Conservation (phyloP, 1,140 invertebrate species). For the Drosophila teissieri region DNA sequence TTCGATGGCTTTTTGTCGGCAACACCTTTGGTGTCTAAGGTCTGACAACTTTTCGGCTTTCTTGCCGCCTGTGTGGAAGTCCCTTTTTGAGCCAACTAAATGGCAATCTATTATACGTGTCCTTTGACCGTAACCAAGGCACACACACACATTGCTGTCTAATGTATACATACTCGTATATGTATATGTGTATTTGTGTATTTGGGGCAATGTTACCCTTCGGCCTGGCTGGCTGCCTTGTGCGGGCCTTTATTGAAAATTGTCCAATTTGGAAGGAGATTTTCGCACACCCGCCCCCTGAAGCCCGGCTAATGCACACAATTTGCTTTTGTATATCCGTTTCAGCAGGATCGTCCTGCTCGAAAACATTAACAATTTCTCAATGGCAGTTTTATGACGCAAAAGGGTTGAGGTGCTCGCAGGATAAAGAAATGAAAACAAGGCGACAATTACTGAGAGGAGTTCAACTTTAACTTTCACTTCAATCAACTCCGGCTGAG, state of each 20-base stretch:
- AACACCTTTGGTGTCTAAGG: slow-evolving; percentile 28
- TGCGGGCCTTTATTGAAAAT: slow-evolving; percentile 63
- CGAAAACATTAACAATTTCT: slow-evolving; percentile 69
- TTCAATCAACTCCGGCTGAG: slow-evolving; percentile 56
- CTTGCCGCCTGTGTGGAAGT: slow-evolving; percentile 23
- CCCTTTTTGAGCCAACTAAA: slow-evolving; percentile 58
- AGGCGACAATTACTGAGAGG: slow-evolving; percentile 48
- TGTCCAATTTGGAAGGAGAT: slow-evolving; percentile 46
- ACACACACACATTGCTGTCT: not conserved
- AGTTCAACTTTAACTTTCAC: slow-evolving; percentile 66
- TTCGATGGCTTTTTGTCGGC: not conserved
- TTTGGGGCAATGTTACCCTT: slow-evolving; percentile 67
- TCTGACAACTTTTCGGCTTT: slow-evolving; percentile 58
- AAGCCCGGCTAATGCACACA: slow-evolving; percentile 61
- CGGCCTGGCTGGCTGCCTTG: slow-evolving; percentile 53
- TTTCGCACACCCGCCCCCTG: slow-evolving; percentile 5
- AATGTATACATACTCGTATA: too few species aligned
- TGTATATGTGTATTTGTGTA: slow-evolving; percentile 1
- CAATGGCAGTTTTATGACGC: slow-evolving; percentile 53
- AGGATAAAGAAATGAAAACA: slow-evolving; percentile 20
- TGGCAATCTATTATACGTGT: slow-evolving; percentile 74
- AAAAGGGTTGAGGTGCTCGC: slow-evolving; percentile 13
- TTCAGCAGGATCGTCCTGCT: slow-evolving; percentile 24
- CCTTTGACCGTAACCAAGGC: slow-evolving; percentile 69
- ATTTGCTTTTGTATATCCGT: slow-evolving; percentile 63